phyloP scores from a whole-genome alignment of 2,113 vertebrate species.

The Laterallus jamaicensis region DNA sequence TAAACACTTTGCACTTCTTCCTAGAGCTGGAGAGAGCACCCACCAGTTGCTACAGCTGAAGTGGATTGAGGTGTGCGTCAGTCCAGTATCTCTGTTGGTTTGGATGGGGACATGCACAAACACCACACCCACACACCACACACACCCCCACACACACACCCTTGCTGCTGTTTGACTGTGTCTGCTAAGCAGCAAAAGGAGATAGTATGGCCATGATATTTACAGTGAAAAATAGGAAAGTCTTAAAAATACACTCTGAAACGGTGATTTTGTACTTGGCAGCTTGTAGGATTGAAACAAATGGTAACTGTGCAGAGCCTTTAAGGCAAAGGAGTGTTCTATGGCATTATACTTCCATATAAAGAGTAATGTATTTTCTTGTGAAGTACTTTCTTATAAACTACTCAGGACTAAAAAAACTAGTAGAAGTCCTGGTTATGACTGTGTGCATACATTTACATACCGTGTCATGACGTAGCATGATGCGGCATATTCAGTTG shows the following conservation, averaged over 20 bases:
- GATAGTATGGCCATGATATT: background rate
- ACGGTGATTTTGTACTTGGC: background rate
- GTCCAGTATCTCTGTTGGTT: background rate
- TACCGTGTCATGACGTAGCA: rapidly evolving
- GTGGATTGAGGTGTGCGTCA: background rate
- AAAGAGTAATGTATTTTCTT: background rate
- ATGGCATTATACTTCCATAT: background rate
- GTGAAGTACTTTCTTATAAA: background rate
- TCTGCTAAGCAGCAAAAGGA: background rate
- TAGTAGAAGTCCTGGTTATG: rapidly evolving
- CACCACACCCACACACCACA: too few species aligned
- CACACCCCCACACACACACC: background rate
- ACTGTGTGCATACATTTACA: background rate
- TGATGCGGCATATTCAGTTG: background rate
- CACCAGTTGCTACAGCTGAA: background rate
- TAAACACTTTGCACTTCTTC: background rate
- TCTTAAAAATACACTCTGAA: background rate
- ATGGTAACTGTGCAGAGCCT: background rate
- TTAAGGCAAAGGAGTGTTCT: background rate
- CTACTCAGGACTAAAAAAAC: background rate
- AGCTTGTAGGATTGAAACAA: background rate
- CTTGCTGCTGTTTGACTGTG: background rate
- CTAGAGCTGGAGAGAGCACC: background rate
- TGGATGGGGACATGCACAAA: background rate
- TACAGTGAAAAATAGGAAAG: background rate